Conservation (phyloP, 2,797 vertebrate genomes). For the Eulemur coronatus region DNA sequence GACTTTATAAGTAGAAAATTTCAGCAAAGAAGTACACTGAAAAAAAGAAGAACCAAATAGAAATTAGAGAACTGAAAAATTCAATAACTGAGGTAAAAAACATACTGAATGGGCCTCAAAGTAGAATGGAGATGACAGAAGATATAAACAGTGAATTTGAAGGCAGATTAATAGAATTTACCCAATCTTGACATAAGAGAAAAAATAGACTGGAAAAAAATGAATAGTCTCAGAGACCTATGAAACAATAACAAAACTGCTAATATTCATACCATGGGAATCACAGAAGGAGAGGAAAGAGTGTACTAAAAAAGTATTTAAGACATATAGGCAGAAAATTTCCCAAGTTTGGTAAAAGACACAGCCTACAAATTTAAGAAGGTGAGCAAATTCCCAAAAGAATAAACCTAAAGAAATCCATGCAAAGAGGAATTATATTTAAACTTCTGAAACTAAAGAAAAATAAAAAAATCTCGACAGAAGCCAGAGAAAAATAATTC, state of each 20-base stretch:
- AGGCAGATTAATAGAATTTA: background rate
- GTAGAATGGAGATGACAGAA: background rate
- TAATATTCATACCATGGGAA: background rate
- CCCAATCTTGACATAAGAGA: background rate
- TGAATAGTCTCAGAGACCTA: background rate
- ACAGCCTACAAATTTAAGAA: background rate
- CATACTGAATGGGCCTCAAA: background rate
- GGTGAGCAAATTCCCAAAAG: background rate
- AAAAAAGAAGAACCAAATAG: background rate
- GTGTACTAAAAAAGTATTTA: background rate
- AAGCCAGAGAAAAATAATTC: background rate
- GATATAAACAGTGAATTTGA: background rate
- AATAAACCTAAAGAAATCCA: background rate
- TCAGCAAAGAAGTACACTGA: background rate
- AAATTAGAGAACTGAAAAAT: background rate
- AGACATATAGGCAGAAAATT: background rate
- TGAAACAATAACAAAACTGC: background rate
- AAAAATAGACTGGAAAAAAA: background rate
- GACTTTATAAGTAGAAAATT: background rate
- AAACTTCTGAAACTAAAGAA: background rate
- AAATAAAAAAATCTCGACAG: background rate
- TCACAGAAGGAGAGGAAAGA: background rate
- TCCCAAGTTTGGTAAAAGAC: background rate
- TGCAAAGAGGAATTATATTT: background rate
- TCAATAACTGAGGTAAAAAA: background rate